These are phyloP conservation scores for Spicauda simplicius DNA, from an alignment of 2,888 invertebrate species.

Conservation along the genomic window DNA sequence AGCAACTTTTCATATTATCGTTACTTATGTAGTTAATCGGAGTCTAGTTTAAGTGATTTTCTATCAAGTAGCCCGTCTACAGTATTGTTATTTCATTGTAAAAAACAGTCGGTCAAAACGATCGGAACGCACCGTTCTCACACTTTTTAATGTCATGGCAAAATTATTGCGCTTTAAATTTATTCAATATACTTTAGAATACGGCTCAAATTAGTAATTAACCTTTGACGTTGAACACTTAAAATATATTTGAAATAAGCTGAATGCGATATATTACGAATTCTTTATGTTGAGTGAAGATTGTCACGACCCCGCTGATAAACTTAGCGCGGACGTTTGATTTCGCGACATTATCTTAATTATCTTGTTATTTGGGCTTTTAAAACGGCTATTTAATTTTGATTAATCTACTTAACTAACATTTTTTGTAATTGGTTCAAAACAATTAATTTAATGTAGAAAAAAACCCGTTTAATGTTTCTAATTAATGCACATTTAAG, in stretches of 20 bases:
- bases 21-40: too few species aligned
- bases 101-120: too few species aligned
- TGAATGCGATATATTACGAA: neutral
- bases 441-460: neutral
- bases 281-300: neutral
- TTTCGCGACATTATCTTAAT: neutral
- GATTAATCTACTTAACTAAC: neutral
- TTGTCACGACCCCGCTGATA: neutral
- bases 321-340: neutral
- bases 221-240: neutral
- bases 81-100: too few species aligned
- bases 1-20: too few species aligned
- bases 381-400: neutral
- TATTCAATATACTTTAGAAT: too few species aligned
- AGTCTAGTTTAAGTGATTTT: too few species aligned
- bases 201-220: neutral
- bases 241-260: neutral
- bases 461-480: too few species aligned
- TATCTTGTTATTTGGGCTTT: neutral
- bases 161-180: too few species aligned
- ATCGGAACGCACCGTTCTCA: too few species aligned
- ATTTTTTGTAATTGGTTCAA: neutral
- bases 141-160: too few species aligned
- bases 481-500: too few species aligned
- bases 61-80: too few species aligned